A percentile compares a stretch with the other conserved stretches of the same genome.
These are phyloP conservation scores for Brachypalpus laphriformis DNA, from an alignment of 2,888 invertebrate species.

Conservation along the genomic window DNA sequence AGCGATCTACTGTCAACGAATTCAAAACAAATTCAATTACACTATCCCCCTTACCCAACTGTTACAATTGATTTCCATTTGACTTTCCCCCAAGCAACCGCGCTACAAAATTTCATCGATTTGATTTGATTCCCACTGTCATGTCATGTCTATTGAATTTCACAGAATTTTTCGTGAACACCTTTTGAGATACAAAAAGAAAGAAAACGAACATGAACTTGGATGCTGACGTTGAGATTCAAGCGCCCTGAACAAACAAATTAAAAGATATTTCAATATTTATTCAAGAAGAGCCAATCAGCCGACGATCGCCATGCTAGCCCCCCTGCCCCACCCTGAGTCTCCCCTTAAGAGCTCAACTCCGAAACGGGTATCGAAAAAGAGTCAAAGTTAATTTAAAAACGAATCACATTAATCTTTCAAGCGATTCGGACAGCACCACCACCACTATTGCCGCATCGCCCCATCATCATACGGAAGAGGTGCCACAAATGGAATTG, in stretches of 20 bases:
- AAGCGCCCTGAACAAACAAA: conserved; percentile 68
- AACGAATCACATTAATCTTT: conserved; percentile 73
- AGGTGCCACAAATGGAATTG: conserved; percentile 62
- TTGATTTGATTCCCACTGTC: conserved; percentile 32
- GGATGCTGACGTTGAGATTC: too few species aligned
- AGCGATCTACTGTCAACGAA: conserved; percentile 43
- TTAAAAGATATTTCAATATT: conserved; percentile 71
- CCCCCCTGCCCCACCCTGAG: not conserved
- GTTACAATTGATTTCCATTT: conserved; percentile 41
- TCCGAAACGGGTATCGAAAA: conserved; percentile 35
- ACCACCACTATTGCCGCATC: conserved; percentile 8
- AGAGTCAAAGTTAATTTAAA: conserved; percentile 71
- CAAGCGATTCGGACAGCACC: conserved; percentile 53
- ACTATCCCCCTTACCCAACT: not conserved
- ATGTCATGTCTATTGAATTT: conserved; percentile 54
- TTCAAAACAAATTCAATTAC: conserved; percentile 58
- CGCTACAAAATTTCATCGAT: conserved; percentile 9
- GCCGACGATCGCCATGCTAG: conserved; percentile 55
- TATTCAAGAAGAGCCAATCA: conserved; percentile 69
- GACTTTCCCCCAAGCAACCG: conserved; percentile 24
- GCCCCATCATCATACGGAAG: conserved; percentile 9
- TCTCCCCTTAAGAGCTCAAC: not conserved
- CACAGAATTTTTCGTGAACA: conserved; percentile 20
- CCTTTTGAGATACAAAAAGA: not conserved
- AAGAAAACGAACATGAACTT: not conserved